These are phyloP conservation scores for Mesoclemmys tuberculata DNA, from an alignment of 2,113 vertebrate genomes.

Conservation along the genomic window DNA sequence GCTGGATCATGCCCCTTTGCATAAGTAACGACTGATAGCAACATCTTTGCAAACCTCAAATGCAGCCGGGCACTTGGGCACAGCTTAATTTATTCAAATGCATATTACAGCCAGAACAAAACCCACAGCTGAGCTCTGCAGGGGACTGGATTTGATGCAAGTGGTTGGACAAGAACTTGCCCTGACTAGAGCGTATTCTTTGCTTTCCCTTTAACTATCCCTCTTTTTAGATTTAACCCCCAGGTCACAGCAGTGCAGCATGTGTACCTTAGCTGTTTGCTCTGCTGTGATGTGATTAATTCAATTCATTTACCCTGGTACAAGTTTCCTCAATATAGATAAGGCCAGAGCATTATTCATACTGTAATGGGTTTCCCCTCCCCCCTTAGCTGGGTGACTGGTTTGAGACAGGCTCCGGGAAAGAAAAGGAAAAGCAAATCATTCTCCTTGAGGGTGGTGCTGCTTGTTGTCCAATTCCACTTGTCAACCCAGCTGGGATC, in stretches of 20 bases:
- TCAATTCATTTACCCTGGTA: conserved; percentile 23
- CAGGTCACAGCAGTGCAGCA: accelerated
- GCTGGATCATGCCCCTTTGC: background rate
- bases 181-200: background rate
- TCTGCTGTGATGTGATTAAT: conserved; percentile 55
- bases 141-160: background rate
- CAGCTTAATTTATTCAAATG: background rate
- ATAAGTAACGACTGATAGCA: accelerated
- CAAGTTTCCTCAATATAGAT: background rate
- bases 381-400: background rate
- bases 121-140: background rate
- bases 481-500: background rate
- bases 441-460: background rate
- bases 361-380: conserved; percentile 47
- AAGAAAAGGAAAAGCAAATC: background rate
- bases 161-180: background rate
- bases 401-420: background rate
- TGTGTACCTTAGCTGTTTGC: conserved; percentile 16
- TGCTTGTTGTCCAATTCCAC: background rate
- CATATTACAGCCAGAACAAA: background rate
- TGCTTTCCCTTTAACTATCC: background rate
- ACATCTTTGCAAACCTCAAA: background rate
- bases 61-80: accelerated
- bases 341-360: conserved; percentile 43
- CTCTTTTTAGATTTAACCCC: background rate